Base-by-base conservation (phyloP, 2,888 invertebrate species). In the Ochlodes sylvanus region DNA sequence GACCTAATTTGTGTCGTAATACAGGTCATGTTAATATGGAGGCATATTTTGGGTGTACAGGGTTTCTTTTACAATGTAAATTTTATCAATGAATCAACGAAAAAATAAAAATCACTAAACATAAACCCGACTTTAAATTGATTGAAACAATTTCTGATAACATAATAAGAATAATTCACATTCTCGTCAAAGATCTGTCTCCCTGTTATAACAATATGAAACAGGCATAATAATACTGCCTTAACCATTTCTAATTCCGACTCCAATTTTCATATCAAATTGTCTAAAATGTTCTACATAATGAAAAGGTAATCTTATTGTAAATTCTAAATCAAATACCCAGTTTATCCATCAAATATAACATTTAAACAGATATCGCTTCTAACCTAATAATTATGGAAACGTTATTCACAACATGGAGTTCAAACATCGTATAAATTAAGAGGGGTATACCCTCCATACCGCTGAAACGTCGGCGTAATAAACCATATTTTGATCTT, bases 401-500 rank as follows among this genome's bases (percentile, higher is more conserved):
- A 67, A 66, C 67, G 55, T 65, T 66, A 69, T 69, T 63, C 62
- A 60, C 58, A 70, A 69, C 63, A 71, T 66, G 60, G 17, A 69
- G 74, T 75, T 76, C 72, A 73, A 77, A 74, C 74, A 73, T 71
- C 62, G 73, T 71, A 78, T 74, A 77, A 77, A 81, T 83, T 80
- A 79, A 76, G 52, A 55, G 62, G 52, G 60, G 74, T 74, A 73
- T 70, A 73, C 72, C 73, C 76, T 79, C 74, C 73, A 73, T 70
- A 73, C 72, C 73, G 76, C 79, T 74, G 77, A 80, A 80, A 78
- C 79, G 78, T 76, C 73, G 73, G 73, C 74, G 77, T 83, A 84
- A 85, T 86, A 86, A 83, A 86, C 83, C 81, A 77, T 81, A 82
- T 82, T 82, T 72, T 77, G 79, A 82, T 80, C 79, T 82, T 81